A percentile compares a stretch with the other conserved stretches of the same genome.
Evolutionary conservation across 2,797 vertebrate genomes (phyloP).

Genomic region (Sarcophilus harrisii): DNA sequence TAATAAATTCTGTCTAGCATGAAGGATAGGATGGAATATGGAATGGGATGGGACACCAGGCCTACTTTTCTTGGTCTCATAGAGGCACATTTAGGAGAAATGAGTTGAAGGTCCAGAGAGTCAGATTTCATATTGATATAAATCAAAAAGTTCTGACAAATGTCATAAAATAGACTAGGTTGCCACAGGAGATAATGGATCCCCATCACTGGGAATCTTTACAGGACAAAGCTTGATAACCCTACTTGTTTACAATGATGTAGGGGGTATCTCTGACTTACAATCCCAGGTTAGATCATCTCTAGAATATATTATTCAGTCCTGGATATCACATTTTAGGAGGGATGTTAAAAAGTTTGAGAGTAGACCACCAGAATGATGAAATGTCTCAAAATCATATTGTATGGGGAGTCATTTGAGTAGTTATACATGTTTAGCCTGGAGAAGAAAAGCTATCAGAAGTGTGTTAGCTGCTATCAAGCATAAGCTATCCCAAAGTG

Average conservation of each 20-base stretch:
- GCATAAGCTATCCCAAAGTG: background rate
- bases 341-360: background rate
- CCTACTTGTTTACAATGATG: background rate
- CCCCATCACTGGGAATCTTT: background rate
- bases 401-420: background rate
- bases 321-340: background rate
- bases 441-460: background rate
- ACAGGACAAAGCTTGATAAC: background rate
- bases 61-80: background rate
- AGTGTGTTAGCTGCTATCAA: background rate
- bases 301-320: background rate
- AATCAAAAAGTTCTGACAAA: background rate
- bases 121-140: background rate
- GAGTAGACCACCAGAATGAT: background rate
- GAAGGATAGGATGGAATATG: background rate
- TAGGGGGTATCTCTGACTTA: background rate
- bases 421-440: background rate
- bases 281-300: background rate
- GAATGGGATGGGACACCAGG: background rate
- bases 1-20: background rate
- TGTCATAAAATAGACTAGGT: background rate
- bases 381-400: background rate
- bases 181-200: background rate
- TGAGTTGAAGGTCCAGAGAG: background rate
- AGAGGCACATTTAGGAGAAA: background rate